Evolutionary conservation across 2,797 vertebrate species (phyloP).

Genomic region (Mareca penelope): DNA sequence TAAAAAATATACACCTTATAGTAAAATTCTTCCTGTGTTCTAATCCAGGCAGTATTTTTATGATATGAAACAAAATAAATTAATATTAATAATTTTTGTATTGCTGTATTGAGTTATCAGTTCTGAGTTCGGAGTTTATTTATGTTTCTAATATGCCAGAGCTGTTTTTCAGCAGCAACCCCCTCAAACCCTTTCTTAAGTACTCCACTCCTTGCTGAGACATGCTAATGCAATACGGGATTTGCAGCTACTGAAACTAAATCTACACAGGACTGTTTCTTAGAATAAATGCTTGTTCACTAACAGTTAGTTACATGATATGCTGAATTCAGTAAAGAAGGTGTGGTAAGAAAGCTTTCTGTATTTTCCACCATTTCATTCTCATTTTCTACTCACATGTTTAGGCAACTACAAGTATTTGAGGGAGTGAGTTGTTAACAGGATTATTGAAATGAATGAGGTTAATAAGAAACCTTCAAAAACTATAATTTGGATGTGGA

Average conservation of each 20-base stretch:
- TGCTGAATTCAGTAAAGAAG: background rate
- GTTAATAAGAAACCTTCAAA: background rate
- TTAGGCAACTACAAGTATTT: background rate
- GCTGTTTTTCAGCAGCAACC: background rate
- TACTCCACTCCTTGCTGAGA: background rate
- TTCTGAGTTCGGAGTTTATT: background rate
- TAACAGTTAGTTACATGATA: background rate
- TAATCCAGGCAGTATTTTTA: background rate
- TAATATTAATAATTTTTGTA: background rate
- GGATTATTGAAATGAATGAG: background rate
- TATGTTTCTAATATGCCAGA: background rate
- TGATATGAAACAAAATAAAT: background rate
- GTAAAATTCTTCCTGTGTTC: background rate
- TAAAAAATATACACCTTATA: background rate
- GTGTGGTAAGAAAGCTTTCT: background rate
- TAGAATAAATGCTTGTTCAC: background rate
- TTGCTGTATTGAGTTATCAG: background rate
- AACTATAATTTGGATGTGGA: rapidly evolving
- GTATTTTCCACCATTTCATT: background rate
- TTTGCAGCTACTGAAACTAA: background rate
- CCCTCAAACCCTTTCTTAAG: background rate
- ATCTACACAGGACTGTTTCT: background rate
- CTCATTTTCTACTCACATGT: background rate
- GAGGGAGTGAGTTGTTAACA: background rate
- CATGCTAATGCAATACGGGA: background rate